Percentiles rank a stretch among this genome's conserved stretches.
Conservation (phyloP, 1,140 invertebrate genomes). For the Meloidogyne hapla region DNA sequence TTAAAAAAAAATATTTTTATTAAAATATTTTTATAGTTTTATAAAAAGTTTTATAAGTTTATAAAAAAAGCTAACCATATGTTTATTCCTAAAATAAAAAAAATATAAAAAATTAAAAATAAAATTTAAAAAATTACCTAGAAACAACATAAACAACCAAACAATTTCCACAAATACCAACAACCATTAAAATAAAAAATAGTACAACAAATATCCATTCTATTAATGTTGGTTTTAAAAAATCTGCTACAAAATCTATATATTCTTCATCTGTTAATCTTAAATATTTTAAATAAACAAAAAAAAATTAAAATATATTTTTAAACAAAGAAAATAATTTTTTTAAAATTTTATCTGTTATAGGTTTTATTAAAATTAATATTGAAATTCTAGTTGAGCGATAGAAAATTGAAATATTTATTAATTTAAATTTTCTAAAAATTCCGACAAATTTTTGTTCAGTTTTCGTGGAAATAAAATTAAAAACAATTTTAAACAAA, state of each 20-base stretch:
- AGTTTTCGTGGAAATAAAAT: too few relatives aligned
- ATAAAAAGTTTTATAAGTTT: too few relatives aligned
- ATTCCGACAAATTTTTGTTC: too few relatives aligned
- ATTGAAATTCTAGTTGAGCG: too few relatives aligned
- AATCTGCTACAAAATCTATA: slow-evolving; percentile 39
- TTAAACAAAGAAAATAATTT: too few relatives aligned
- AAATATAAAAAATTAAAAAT: slow-evolving; percentile 26
- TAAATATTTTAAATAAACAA: neutral
- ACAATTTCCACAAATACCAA: slow-evolving; percentile 34
- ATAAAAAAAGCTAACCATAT: slow-evolving; percentile 39
- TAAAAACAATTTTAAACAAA: too few relatives aligned
- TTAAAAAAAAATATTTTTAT: slow-evolving; percentile 4
- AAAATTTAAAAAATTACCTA: slow-evolving; percentile 6
- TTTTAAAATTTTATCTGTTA: too few relatives aligned
- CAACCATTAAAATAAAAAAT: slow-evolving; percentile 34
- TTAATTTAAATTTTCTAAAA: too few relatives aligned
- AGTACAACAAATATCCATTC: slow-evolving; percentile 32
- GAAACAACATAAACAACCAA: slow-evolving; percentile 24
- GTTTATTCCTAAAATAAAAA: slow-evolving; percentile 24
- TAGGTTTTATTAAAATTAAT: too few relatives aligned
- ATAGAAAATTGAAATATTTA: too few relatives aligned
- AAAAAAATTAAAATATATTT: neutral
- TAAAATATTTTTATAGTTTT: too few relatives aligned
- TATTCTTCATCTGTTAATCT: slow-evolving; percentile 35
- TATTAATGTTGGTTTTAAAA: slow-evolving; percentile 33